These are phyloP conservation scores for Oceanodroma leucorhoa DNA, from an alignment of 2,797 vertebrate genomes.

Conservation along the genomic window DNA sequence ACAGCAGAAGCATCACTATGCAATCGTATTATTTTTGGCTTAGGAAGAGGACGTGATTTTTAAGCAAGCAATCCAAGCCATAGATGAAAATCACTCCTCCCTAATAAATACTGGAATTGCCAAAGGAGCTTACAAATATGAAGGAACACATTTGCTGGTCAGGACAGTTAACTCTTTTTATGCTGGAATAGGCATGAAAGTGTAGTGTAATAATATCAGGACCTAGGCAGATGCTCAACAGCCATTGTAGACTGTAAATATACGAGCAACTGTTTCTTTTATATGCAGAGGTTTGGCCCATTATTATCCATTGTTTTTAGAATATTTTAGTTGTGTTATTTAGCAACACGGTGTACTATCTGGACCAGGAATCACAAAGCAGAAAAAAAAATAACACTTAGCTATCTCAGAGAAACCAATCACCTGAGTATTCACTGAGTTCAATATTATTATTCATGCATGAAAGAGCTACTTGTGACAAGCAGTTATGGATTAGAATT, in stretches of 20 bases:
- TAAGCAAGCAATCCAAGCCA: neutral
- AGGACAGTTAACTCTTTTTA: conserved; percentile 27
- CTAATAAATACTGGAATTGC: neutral
- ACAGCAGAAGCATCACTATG: neutral
- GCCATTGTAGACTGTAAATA: neutral
- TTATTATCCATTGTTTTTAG: neutral
- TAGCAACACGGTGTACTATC: neutral
- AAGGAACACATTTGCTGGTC: conserved; percentile 10
- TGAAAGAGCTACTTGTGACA: conserved; percentile 13
- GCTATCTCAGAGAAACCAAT: neutral
- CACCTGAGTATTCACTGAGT: neutral
- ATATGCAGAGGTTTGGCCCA: neutral
- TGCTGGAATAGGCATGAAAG: neutral
- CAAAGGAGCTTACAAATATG: conserved; percentile 16
- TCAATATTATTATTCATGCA: conserved; percentile 25
- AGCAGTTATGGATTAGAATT: conserved; percentile 24
- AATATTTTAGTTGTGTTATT: neutral
- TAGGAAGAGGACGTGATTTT: neutral
- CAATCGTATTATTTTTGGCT: neutral
- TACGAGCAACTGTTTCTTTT: neutral
- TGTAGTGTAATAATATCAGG: neutral
- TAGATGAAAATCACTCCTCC: conserved; percentile 12
- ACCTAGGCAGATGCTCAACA: neutral
- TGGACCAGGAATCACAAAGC: neutral
- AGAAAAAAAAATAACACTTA: neutral